Percentiles rank a stretch among this genome's conserved stretches.
These are phyloP conservation scores for Megastigmus dorsalis DNA, from an alignment of 2,888 invertebrate species.

Conservation along the genomic window DNA sequence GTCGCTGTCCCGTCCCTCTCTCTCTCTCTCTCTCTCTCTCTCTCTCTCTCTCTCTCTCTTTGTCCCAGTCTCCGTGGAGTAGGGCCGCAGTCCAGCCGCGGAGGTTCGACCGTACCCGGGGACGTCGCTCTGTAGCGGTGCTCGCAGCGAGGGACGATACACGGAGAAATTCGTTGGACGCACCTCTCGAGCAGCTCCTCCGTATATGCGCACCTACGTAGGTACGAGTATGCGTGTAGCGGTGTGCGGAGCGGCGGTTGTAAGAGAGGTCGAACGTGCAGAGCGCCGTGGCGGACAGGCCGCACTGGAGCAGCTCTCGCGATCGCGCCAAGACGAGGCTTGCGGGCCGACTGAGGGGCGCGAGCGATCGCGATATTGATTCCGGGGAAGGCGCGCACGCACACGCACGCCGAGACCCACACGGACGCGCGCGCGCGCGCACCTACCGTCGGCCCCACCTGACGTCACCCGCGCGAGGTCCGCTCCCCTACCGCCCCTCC, in stretches of 20 bases:
- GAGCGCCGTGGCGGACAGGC: slow-evolving; percentile 65
- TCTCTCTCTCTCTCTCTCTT: no score
- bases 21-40: no score
- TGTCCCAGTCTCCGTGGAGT: no score
- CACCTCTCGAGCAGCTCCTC: neutral
- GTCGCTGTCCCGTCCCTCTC: no score
- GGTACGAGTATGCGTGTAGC: no score
- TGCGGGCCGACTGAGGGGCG: slow-evolving; percentile 60
- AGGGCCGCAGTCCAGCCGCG: no score
- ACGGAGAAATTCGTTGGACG: no score
- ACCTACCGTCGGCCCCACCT: neutral
- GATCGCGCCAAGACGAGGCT: slow-evolving; percentile 53
- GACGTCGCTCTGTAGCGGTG: no score
- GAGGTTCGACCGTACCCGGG: no score
- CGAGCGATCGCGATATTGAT: slow-evolving; percentile 67
- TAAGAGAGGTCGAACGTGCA: neutral
- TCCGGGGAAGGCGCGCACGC: slow-evolving; percentile 68
- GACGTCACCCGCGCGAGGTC: neutral
- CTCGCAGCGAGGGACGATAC: no score
- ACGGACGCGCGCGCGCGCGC: neutral
- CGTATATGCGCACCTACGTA: neutral
- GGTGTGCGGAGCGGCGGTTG: no score
- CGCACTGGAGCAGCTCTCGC: slow-evolving; percentile 66
- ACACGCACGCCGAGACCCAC: slow-evolving; percentile 49
- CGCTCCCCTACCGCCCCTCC: neutral